Percentiles rank a stretch among this genome's conserved stretches.
Conservation (phyloP, 2,888 invertebrate species). For the Ochropacha duplaris region DNA sequence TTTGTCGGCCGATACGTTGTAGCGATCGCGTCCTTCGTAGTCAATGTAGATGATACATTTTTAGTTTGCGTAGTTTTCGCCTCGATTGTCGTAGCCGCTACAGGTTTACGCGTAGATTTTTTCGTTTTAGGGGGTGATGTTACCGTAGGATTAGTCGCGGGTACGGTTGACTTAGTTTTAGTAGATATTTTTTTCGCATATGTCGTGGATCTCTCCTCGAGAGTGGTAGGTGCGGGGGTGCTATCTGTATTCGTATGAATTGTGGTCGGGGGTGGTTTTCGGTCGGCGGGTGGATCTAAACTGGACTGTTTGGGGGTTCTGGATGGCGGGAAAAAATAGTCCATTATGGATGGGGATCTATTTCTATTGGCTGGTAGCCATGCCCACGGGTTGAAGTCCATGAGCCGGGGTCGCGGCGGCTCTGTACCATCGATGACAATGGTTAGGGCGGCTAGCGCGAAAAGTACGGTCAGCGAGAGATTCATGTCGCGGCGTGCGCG, state of each 20-base stretch:
- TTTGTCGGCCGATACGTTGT: conserved; percentile 73
- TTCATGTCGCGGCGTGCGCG: conserved; percentile 73
- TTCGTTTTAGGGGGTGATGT: conserved; percentile 66
- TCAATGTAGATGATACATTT: conserved; percentile 55
- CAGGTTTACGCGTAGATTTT: conserved; percentile 65
- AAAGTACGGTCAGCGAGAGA: conserved; percentile 60
- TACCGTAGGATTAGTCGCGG: conserved; percentile 62
- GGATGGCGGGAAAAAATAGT: conserved; percentile 79
- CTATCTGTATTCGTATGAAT: conserved; percentile 36
- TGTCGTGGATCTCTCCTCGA: conserved; percentile 70
- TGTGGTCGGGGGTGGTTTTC: conserved; percentile 58
- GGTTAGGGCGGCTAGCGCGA: conserved; percentile 68
- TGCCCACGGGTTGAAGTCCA: conserved; percentile 78
- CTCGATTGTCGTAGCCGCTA: conserved; percentile 56
- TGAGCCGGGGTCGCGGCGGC: conserved; percentile 66
- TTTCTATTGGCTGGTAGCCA: conserved; percentile 72
- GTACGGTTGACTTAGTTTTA: conserved; percentile 68
- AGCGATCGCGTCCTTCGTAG: conserved; percentile 55
- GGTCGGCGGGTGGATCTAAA: conserved; percentile 70
- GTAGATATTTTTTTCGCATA: conserved; percentile 65
- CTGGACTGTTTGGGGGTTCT: conserved; percentile 78
- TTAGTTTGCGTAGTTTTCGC: conserved; percentile 63
- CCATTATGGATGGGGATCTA: conserved; percentile 76
- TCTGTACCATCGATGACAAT: conserved; percentile 51
- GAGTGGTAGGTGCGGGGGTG: conserved; percentile 60